Conservation (phyloP, 92 coral and sea anemone species). For the Epizoanthus illoricatus region DNA sequence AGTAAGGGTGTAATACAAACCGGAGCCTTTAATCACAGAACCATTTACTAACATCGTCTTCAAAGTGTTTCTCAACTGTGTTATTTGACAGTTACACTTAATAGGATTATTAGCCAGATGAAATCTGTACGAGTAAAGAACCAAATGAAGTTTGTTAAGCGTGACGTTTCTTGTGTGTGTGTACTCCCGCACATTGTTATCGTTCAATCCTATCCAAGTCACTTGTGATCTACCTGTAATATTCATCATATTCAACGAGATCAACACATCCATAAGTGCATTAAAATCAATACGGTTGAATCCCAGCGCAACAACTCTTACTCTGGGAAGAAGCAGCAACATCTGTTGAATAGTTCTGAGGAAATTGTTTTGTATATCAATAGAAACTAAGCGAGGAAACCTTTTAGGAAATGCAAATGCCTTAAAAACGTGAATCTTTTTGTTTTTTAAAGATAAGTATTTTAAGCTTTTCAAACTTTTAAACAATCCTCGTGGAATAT, state of each 20-base stretch:
- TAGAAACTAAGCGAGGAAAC: slow-evolving; percentile 40
- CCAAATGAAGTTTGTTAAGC: slow-evolving; percentile 35
- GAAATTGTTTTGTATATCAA: slow-evolving; percentile 44
- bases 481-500: slow-evolving; percentile 43
- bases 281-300: slow-evolving; percentile 45
- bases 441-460: slow-evolving; percentile 51
- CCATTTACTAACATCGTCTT: slow-evolving; percentile 13
- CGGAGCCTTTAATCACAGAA: background rate
- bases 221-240: slow-evolving; percentile 35
- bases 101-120: slow-evolving; percentile 62
- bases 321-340: background rate
- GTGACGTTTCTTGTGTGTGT: slow-evolving; percentile 26
- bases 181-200: slow-evolving; percentile 37
- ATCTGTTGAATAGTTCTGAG: slow-evolving; percentile 41
- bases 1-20: slow-evolving; percentile 8
- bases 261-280: slow-evolving; percentile 39
- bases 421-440: slow-evolving; percentile 35
- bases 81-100: slow-evolving; percentile 59
- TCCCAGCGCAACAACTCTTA: slow-evolving; percentile 35
- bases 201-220: slow-evolving; percentile 36
- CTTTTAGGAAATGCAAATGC: slow-evolving; percentile 50
- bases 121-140: slow-evolving; percentile 53
- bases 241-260: slow-evolving; percentile 19
- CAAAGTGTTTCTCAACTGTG: slow-evolving; percentile 36
- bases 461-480: slow-evolving; percentile 38